A percentile compares a stretch with the other conserved stretches of the same genome.
These are phyloP conservation scores for Oxygymnocypris stewartii DNA, from an alignment of 2,113 vertebrate species.

Conservation along the genomic window DNA sequence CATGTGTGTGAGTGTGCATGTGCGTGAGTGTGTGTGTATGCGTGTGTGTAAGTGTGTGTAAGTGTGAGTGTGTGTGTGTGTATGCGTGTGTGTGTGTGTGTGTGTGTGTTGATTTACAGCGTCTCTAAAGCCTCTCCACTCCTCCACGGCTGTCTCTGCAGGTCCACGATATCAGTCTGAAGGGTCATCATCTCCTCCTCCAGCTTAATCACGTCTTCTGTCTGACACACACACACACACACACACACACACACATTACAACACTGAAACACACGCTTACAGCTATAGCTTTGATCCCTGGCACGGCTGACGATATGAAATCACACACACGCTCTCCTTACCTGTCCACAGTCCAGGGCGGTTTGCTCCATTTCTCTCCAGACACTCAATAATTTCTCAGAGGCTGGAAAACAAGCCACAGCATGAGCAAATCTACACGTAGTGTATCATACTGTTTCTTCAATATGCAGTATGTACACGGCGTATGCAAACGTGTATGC, in stretches of 20 bases:
- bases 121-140: constrained; percentile 92
- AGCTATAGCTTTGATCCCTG: neutral
- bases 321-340: constrained; percentile 63
- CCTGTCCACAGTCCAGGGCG: constrained; percentile 86
- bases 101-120: constrained; percentile 80
- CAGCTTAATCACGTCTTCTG: constrained; percentile 83
- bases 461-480: too few relatives aligned
- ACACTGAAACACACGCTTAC: constrained; percentile 32
- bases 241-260: too few relatives aligned
- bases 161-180: constrained; percentile 94
- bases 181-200: constrained; percentile 94
- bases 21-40: too few relatives aligned
- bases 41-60: too few relatives aligned
- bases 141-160: constrained; percentile 92
- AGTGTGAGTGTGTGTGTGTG: too few relatives aligned
- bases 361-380: constrained; percentile 96
- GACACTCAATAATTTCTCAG: constrained; percentile 90
- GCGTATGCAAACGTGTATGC: too few relatives aligned
- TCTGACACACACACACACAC: constrained; percentile 73
- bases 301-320: too few relatives aligned
- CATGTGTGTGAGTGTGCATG: too few relatives aligned
- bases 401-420: constrained; percentile 74
- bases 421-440: neutral
- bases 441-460: too few relatives aligned
- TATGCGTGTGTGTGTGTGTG: constrained; percentile 31